Conservation (phyloP, 2,113 vertebrate species). For the Oncorhynchus keta region DNA sequence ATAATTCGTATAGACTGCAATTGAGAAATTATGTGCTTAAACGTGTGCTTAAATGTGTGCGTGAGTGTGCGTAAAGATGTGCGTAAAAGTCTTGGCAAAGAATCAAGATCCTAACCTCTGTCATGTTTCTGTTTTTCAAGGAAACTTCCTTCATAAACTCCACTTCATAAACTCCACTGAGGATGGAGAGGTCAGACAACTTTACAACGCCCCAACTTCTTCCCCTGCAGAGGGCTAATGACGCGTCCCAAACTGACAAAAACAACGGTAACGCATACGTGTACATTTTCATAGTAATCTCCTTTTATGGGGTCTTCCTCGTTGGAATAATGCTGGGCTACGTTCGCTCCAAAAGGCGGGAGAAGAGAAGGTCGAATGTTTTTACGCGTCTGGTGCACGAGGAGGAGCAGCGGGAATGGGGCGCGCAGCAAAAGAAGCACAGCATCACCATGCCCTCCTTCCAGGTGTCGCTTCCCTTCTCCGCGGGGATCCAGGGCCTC, state of each 20-base stretch:
- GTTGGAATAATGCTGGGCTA: conserved; percentile 90
- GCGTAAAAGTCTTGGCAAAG: too few relatives aligned
- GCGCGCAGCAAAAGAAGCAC: conserved; percentile 78
- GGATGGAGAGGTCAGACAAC: conserved; percentile 81
- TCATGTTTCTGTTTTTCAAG: conserved; percentile 2
- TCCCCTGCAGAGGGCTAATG: conserved; percentile 12
- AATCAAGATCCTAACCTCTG: not conserved
- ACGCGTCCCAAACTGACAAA: conserved; percentile 25
- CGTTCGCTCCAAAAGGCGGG: conserved; percentile 87
- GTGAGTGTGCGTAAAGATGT: too few relatives aligned
- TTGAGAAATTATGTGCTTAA: too few relatives aligned
- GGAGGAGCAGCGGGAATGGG: conserved; percentile 89
- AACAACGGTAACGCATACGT: conserved; percentile 80
- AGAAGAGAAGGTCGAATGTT: conserved; percentile 82
- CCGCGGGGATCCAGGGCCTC: conserved; percentile 50
- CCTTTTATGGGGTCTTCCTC: conserved; percentile 93
- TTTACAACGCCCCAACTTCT: conserved; percentile 55
- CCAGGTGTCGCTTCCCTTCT: conserved; percentile 73
- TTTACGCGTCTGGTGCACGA: conserved; percentile 85
- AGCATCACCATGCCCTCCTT: conserved; percentile 65
- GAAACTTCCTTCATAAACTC: too few relatives aligned
- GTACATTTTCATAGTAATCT: conserved; percentile 90
- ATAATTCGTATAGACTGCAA: too few relatives aligned
- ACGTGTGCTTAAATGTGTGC: too few relatives aligned
- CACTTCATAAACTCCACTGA: conserved; percentile 2